phyloP scores from a whole-genome alignment of 1,140 invertebrate genomes.

The Carcinoscorpius rotundicauda region DNA sequence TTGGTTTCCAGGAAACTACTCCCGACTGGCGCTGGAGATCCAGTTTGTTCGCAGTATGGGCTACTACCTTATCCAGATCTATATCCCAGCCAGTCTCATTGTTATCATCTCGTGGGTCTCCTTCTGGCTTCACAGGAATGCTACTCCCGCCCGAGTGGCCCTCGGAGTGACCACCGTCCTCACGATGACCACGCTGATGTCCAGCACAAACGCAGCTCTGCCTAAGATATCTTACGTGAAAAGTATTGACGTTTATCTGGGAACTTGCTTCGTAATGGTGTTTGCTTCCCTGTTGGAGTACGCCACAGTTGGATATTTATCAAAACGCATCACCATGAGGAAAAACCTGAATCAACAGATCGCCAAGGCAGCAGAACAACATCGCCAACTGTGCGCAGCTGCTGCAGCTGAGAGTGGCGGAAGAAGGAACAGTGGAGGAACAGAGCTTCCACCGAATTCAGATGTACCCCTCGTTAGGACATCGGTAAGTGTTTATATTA shows the following conservation, averaged over 20 bases:
- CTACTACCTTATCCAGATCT: constrained; percentile 98
- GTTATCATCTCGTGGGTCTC: constrained; percentile 98
- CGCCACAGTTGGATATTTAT: constrained; percentile 88
- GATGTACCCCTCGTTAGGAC: constrained; percentile 19
- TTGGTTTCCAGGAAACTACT: constrained; percentile 75
- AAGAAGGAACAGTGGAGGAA: not conserved
- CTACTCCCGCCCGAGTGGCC: constrained; percentile 89
- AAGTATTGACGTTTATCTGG: constrained; percentile 95
- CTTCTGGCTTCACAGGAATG: constrained; percentile 89
- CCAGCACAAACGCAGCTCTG: constrained; percentile 91
- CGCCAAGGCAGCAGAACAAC: constrained; percentile 79
- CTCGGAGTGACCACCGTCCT: constrained; percentile 91
- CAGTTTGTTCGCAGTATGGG: constrained; percentile 96
- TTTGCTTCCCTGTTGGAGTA: constrained; percentile 90
- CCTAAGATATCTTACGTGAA: constrained; percentile 98
- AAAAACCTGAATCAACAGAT: constrained; percentile 76
- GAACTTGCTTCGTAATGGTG: constrained; percentile 97
- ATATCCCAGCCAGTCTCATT: constrained; percentile 95
- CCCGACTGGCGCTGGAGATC: constrained; percentile 90
- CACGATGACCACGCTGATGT: constrained; percentile 98
- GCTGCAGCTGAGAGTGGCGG: constrained; percentile 8
- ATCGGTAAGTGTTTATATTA: constrained; percentile 9
- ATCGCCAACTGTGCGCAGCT: constrained; percentile 18
- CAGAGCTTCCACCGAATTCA: constrained; percentile 13
- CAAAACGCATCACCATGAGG: constrained; percentile 86